phyloP scores from a whole-genome alignment of 2,113 vertebrate species.

The Ammodytes marinus region DNA sequence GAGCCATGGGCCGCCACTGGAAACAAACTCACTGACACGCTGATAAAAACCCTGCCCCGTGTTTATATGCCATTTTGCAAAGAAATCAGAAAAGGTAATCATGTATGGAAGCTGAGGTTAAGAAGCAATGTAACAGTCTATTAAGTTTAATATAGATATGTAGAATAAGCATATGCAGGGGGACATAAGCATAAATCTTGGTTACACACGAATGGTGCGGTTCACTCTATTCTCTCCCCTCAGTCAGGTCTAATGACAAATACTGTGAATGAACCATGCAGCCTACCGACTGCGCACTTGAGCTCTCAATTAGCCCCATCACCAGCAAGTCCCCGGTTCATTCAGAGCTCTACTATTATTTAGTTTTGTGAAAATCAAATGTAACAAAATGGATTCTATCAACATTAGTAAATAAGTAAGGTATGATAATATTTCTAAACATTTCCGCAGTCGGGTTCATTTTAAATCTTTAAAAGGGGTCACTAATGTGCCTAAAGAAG shows the following conservation, averaged over 20 bases:
- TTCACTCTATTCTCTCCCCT: constrained; percentile 76
- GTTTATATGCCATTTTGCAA: constrained; percentile 97
- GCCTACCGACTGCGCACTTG: constrained; percentile 78
- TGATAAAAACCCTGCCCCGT: constrained; percentile 93
- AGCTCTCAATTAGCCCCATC: constrained; percentile 84
- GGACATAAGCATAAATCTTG: constrained; percentile 99
- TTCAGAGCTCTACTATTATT: constrained; percentile 35
- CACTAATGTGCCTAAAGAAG: not conserved
- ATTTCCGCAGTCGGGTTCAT: not conserved
- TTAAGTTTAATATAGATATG: constrained; percentile 99
- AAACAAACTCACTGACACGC: constrained; percentile 94
- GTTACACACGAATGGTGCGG: constrained; percentile 90
- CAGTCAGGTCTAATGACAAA: constrained; percentile 85
- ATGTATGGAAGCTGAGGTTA: constrained; percentile 99
- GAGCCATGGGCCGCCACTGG: constrained; percentile 83
- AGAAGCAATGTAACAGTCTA: constrained; percentile 99
- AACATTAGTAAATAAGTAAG: not conserved
- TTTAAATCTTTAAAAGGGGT: not conserved
- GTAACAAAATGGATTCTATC: constrained; percentile 14
- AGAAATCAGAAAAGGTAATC: constrained; percentile 99
- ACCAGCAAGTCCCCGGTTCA: constrained; percentile 48
- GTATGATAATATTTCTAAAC: not conserved
- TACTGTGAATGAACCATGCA: constrained; percentile 81
- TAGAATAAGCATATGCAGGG: constrained; percentile 99
- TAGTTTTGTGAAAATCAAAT: constrained; percentile 22